These are phyloP conservation scores for Tapirus indicus DNA, from an alignment of 2,797 vertebrate genomes.

Conservation along the genomic window DNA sequence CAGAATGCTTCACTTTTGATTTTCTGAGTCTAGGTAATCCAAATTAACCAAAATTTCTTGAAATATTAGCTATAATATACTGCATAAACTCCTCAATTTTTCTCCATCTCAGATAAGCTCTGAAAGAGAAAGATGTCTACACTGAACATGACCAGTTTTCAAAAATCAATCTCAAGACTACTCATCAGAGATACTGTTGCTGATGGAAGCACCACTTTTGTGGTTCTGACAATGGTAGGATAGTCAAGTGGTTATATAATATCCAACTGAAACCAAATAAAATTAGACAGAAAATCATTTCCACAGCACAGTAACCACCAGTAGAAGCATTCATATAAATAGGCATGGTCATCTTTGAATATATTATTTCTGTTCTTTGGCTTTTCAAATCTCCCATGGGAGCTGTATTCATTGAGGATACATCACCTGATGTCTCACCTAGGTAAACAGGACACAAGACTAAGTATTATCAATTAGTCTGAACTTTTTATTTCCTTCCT, in stretches of 20 bases:
- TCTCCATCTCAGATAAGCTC: background rate
- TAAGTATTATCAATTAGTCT: background rate
- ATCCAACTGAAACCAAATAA: background rate
- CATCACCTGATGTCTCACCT: background rate
- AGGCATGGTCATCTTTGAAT: background rate
- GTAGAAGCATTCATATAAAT: background rate
- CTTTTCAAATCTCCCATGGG: background rate
- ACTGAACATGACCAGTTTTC: background rate
- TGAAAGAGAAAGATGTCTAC: background rate
- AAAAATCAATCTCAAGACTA: background rate
- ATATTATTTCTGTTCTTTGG: background rate
- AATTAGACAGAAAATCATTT: background rate
- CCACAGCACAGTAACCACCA: background rate
- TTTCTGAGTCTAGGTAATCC: background rate
- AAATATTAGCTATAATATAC: background rate
- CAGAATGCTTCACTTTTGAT: background rate
- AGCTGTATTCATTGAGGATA: background rate
- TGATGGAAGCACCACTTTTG: background rate
- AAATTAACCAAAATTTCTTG: background rate
- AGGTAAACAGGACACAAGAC: background rate
- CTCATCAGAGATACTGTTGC: background rate
- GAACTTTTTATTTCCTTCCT: background rate
- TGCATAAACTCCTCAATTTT: background rate
- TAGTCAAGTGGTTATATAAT: background rate
- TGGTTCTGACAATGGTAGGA: background rate